phyloP scores from a whole-genome alignment of 2,113 vertebrate genomes.

The Carassius auratus region DNA sequence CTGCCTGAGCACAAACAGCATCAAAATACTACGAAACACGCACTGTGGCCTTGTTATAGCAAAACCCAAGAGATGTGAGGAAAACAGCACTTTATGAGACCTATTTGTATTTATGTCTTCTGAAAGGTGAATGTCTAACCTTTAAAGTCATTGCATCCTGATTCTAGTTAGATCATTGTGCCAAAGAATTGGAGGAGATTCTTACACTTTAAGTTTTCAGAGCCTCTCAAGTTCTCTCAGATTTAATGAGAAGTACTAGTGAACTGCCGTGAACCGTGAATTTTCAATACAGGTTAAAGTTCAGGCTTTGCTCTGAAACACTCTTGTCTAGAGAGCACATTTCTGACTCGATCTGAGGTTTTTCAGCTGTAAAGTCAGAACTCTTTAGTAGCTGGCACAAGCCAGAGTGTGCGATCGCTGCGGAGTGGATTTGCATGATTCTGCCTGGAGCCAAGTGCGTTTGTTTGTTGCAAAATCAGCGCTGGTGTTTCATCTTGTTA shows the following conservation, averaged over 20 bases:
- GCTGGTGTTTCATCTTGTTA: background rate
- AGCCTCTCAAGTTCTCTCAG: background rate
- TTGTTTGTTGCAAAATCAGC: background rate
- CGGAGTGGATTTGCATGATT: background rate
- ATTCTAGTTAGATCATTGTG: background rate
- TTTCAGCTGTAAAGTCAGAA: background rate
- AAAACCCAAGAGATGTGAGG: background rate
- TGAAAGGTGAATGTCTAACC: background rate
- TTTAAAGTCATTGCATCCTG: background rate
- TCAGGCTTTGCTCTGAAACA: background rate
- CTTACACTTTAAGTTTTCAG: background rate
- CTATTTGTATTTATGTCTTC: background rate
- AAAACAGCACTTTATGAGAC: background rate
- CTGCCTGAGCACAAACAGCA: background rate
- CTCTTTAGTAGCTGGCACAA: background rate
- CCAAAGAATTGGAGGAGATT: background rate
- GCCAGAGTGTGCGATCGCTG: background rate
- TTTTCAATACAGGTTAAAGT: background rate
- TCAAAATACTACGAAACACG: background rate
- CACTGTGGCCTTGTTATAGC: background rate
- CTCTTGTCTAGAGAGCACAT: slow-evolving; percentile 3
- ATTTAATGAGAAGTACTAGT: background rate
- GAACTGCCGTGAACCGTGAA: background rate
- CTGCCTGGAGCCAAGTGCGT: background rate
- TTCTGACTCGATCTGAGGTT: background rate